phyloP scores from a whole-genome alignment of 2,888 invertebrate genomes.

The Melipona bicolor region DNA sequence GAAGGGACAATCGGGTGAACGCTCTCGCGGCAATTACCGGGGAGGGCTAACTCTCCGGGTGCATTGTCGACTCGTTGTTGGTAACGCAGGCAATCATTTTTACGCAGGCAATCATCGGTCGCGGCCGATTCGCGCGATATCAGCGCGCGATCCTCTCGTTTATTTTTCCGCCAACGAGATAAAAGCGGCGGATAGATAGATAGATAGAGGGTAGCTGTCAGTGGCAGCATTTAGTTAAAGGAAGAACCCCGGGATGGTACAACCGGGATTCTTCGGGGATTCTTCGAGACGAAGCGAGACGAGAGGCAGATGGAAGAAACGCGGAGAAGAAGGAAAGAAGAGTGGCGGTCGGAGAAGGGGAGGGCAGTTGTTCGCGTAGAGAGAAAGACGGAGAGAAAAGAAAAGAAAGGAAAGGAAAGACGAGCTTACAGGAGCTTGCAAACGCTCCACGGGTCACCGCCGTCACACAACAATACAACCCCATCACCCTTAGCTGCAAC shows the following conservation, averaged over 20 bases:
- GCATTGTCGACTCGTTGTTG: constrained; percentile 21
- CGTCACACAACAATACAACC: constrained; percentile 79
- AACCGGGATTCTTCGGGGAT: constrained; percentile 25
- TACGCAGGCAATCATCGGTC: constrained; percentile 51
- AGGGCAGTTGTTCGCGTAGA: constrained; percentile 5
- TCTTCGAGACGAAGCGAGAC: constrained; percentile 47
- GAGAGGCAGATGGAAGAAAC: constrained; percentile 42
- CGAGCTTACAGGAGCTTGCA: constrained; percentile 73
- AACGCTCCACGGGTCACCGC: constrained; percentile 78
- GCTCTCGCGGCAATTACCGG: constrained; percentile 43
- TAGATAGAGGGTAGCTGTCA: constrained; percentile 67
- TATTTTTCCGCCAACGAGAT: constrained; percentile 43
- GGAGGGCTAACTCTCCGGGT: not conserved
- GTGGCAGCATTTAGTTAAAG: constrained; percentile 76
- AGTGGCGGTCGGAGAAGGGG: constrained; percentile 9
- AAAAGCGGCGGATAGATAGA: constrained; percentile 22
- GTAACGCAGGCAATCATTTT: constrained; percentile 36
- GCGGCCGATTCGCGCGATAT: constrained; percentile 34
- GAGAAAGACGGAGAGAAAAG: constrained; percentile 34
- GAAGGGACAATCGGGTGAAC: constrained; percentile 37
- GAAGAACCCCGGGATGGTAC: constrained; percentile 8
- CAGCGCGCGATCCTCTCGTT: constrained; percentile 24
- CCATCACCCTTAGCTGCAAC: constrained; percentile 63
- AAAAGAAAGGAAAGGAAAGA: constrained; percentile 47
- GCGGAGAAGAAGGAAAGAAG: constrained; percentile 33